Conservation (phyloP, 2,888 invertebrate genomes). For the Xanthostigma xanthostigma region DNA sequence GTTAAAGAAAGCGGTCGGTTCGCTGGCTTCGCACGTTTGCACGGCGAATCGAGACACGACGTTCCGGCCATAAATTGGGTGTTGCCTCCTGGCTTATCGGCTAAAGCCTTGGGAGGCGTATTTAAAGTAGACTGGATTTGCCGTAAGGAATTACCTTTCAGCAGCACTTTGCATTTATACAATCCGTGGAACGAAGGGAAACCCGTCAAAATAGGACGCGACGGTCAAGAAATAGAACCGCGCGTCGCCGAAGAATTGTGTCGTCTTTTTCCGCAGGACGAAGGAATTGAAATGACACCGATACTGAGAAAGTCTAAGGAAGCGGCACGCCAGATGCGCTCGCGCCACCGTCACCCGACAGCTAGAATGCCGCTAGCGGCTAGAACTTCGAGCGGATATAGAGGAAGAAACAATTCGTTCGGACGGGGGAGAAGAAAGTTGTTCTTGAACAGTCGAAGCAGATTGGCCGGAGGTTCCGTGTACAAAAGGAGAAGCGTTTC, state of each 20-base stretch:
- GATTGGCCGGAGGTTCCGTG: constrained; percentile 34
- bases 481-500: constrained; percentile 43
- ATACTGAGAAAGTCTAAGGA: constrained; percentile 76
- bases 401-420: constrained; percentile 35
- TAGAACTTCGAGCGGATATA: constrained; percentile 35
- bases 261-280: constrained; percentile 85
- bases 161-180: constrained; percentile 79
- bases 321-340: constrained; percentile 48
- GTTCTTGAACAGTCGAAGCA: constrained; percentile 48
- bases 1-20: constrained; percentile 96
- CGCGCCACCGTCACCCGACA: constrained; percentile 27
- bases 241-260: constrained; percentile 89
- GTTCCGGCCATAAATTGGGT: constrained; percentile 87
- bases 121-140: constrained; percentile 97
- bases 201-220: constrained; percentile 97
- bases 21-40: constrained; percentile 85
- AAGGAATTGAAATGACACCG: constrained; percentile 77
- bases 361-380: constrained; percentile 30
- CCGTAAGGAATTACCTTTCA: constrained; percentile 84
- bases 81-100: constrained; percentile 81
- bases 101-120: constrained; percentile 86
- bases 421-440: constrained; percentile 43
- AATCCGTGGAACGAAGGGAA: constrained; percentile 98
- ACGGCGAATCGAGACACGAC: constrained; percentile 78
- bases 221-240: constrained; percentile 96